A percentile compares a stretch with the other conserved stretches of the same genome.
Conservation (phyloP, 2,113 vertebrate species). For the Chlamydotis undulata region DNA sequence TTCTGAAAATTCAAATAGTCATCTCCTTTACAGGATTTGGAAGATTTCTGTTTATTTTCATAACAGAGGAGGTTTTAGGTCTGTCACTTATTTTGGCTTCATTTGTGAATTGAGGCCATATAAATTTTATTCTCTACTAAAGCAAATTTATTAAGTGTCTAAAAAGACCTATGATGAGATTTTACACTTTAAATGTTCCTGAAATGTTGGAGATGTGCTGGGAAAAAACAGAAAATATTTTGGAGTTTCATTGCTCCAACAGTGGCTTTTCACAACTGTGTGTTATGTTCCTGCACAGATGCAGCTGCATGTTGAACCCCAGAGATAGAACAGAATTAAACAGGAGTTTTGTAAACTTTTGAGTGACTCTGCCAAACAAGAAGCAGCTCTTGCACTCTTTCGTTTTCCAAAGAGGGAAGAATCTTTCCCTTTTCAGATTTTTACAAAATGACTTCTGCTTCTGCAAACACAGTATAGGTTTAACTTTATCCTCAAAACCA, state of each 20-base stretch:
- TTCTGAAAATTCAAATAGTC: not conserved
- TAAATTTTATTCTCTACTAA: not conserved
- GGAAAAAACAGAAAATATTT: not conserved
- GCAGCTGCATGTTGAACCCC: not conserved
- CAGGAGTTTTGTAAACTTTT: not conserved
- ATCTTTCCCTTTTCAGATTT: not conserved
- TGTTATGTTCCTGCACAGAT: not conserved
- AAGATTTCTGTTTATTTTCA: not conserved
- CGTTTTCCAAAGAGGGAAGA: not conserved
- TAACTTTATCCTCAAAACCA: not conserved
- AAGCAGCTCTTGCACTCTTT: not conserved
- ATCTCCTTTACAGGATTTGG: not conserved
- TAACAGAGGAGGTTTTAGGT: not conserved
- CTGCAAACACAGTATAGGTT: not conserved
- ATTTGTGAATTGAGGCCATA: not conserved
- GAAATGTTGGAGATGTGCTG: not conserved
- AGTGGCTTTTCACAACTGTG: not conserved
- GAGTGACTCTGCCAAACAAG: not conserved
- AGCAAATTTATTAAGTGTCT: not conserved
- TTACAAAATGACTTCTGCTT: not conserved
- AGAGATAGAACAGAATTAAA: not conserved
- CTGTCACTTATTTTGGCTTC: not conserved
- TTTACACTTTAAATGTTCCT: not conserved
- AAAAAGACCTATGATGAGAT: not conserved
- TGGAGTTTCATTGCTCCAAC: not conserved